Base-by-base conservation (phyloP, 1,140 invertebrate species). In the Drosophila ogumai region DNA sequence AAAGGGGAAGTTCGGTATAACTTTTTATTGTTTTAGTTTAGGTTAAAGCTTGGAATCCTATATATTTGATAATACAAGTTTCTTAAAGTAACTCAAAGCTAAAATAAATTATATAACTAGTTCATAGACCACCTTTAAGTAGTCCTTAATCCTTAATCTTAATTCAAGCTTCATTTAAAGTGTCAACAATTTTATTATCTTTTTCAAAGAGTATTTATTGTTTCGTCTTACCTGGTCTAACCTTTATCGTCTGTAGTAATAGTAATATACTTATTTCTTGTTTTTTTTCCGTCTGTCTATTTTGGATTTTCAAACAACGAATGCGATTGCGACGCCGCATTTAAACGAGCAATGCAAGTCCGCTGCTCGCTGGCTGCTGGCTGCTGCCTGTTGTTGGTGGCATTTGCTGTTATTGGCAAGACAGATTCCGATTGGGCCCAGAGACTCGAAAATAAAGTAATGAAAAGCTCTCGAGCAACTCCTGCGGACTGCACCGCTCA, bases 381-480 rank as follows among this genome's bases (percentile, higher is more conserved):
- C 17, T 57, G 36, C 17, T 44, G n/a, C 15, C 17, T 38, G 63
- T 38, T 56, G 41, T 44, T 56, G 43, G 60, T 52, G 66, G 60
- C 66, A 52, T 66, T 54, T 66, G 66, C 66, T 69, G 47, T 67
- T 72, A 72, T 72, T 72, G 68, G 68, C 68, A 58, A 72, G 68
- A 72, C 68, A 72, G 68, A 72, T 72, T 72, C 54, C 69, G 68
- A 72, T 72, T 72, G 68, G 69, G 68, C 44, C 63, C 54, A 59
- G 68, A 71, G 66, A 71, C 52, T 72, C 54, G 66, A 72, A 72
- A 72, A 72, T 79, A 72, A 79, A 79, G 75, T 78, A 78, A 79
- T 79, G 59, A 79, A 79, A 79, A 72, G 56, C 66, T 72, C 46
- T 43, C 40, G 49, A 47, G 9, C 57, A 22, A n/a, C 72, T 75